Base-by-base conservation (phyloP, 2,113 vertebrate genomes). In the Amphiprion ocellaris region DNA sequence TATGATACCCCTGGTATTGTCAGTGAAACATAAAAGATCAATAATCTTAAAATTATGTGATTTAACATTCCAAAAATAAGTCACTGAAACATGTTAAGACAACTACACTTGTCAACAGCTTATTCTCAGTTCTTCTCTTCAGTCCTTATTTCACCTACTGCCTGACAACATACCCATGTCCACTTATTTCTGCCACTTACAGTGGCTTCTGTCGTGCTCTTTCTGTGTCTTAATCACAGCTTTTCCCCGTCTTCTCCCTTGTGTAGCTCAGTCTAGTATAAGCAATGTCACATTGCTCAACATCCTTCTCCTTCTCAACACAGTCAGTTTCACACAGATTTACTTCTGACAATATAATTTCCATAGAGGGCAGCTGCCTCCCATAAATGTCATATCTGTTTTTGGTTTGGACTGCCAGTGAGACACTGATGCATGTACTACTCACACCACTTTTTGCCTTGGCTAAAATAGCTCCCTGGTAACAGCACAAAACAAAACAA, bases 261-360 rank as follows among this genome's bases (percentile, higher is more conserved):
- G 19, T 23, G 24, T 75, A 56, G n/a, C 44, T 37, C 21, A 17
- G 33, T 63, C 56, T 54, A 24, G 11, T 50, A 41, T 39, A 41
- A 47, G 4, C 33, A 80, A 54, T 60, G 47, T 55, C 64, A 67
- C 52, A 52, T 30, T 58, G 21, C 28, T 56, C 6, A 10, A 17
- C 46, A 49, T 10, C 39, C 26, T 70, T 26, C 37, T 70, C 37
- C 26, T 50, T 49, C 58, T 17, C n/a, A 28, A 53, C 49, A 24
- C 11, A 53, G 28, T 63, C 44, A 24, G 6, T 78, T 73, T 79
- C 60, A 55, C 46, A 23, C 66, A 75, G 54, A 70, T 80, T 49
- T 64, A 53, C 33, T 8, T 37, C 49, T 69, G 41, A 69, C 50
- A 63, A 56, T 15, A 50, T 83, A 30, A 62, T 64, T 74, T 74